Evolutionary conservation across 2,113 vertebrate genomes (phyloP), one percentile per base, ranked within the genome.

Genomic region (Micronycteris hirsuta): DNA sequence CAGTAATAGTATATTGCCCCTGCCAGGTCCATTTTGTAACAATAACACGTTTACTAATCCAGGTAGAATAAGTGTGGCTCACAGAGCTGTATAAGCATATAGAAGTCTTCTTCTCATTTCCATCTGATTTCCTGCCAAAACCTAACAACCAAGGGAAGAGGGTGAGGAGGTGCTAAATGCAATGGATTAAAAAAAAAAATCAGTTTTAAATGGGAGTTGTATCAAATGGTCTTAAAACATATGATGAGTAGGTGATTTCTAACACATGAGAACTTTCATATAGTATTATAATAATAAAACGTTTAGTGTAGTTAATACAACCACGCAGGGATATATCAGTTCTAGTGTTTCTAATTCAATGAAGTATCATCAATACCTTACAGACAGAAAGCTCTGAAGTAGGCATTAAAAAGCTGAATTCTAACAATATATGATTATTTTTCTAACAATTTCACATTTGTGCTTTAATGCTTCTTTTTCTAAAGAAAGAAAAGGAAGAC

Each of bases 331-430:
- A 87, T 74, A 88, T 91, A 82, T 94, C 80, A 86, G 47, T 93
- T 91, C 65, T 81, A 68, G 77, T 93, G 84, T 93, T 86, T 95
- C 68, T 71, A 93, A 87, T 94, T 94, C 96, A 94, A 43, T 87
- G 89, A 96, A 94, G 83, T 26, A 61, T 58, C 49, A 91, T 43
- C 52, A 89, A 87, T 26, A 65, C 14, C 38, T 94, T 76, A 22
- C 31, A 58, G 54, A 87, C 17, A 74, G 52, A 88, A 87, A 96
- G 33, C 58, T 54, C 7, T 73, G 45, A 77, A 63, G 58, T 92
- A 17, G 52, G 71, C 0, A 0, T 73, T 86, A 45, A 91, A 83
- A 95, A 81, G 41, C 41, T 90, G 84, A 85, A 89, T 85, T 85
- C 70, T 87, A 92, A 70, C 45, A 95, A 41, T 26, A 63, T 49